phyloP scores from a whole-genome alignment of 53 echinoderm and acorn worm genomes.

The Stichopus horrens region DNA sequence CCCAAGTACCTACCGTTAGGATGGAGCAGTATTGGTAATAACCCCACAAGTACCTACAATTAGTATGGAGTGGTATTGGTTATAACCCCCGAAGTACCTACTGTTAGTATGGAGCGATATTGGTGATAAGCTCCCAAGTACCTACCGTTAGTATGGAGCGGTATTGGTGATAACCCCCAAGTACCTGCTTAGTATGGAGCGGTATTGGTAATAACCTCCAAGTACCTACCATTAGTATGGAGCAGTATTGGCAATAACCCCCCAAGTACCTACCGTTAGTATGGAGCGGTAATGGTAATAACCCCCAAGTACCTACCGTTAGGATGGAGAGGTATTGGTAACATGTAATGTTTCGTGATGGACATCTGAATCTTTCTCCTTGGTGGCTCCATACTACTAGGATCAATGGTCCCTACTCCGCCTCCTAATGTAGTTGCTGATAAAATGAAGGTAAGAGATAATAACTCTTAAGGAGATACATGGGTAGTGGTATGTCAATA shows the following conservation, averaged over 20 bases:
- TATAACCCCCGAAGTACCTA: background rate
- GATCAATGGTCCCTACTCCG: background rate
- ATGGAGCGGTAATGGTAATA: background rate
- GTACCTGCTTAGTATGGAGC: too few relatives aligned
- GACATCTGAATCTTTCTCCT: background rate
- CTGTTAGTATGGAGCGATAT: conserved; percentile 59
- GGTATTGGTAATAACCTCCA: too few relatives aligned
- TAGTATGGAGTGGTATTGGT: background rate
- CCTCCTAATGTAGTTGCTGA: too few relatives aligned
- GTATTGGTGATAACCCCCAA: background rate
- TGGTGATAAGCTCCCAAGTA: background rate
- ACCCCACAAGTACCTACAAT: background rate
- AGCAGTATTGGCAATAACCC: conserved; percentile 58
- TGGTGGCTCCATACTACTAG: background rate
- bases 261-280: background rate
- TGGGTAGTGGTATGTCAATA: too few relatives aligned
- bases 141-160: too few relatives aligned
- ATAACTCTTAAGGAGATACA: too few relatives aligned
- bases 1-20: background rate
- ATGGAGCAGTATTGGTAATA: conserved; percentile 71
- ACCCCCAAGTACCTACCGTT: background rate
- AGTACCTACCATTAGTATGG: background rate
- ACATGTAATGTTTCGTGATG: conserved; percentile 63
- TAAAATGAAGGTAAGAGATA: too few relatives aligned
- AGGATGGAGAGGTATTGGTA: conserved; percentile 67